Evolutionary conservation across 2,113 vertebrate genomes (phyloP), one percentile per base, ranked within the genome.

Genomic region (Podarcis muralis): DNA sequence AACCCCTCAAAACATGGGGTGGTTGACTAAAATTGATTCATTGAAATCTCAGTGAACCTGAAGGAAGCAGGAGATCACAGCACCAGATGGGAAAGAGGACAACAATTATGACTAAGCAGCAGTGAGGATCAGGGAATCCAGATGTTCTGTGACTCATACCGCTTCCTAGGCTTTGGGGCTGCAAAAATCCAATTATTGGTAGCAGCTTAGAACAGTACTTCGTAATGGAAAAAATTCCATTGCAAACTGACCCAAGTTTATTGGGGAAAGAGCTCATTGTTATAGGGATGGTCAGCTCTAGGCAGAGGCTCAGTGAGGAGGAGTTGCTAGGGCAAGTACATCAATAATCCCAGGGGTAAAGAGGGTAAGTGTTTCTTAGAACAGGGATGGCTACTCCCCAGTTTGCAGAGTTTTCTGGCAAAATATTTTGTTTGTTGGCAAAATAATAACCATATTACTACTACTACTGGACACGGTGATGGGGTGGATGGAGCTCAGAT

Each of bases 141-240:
- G 78, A 87, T 88, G 87, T 83, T 83, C 62, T 83, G 27, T 83
- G 72, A 76, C 35, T 88, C 71, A 76, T 20, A 1, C 76, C 75
- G 6, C 37, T 76, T 72, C 79, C 71, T 62, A 83, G 57, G 40
- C 81, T 76, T 53, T 84, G 35, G 72, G 57, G 25, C 74, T 30
- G 16, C 23, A 65, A 23, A 8, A 76, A 40, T 76, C 35, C 53
- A 30, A 65, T 77, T 76, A 35, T 40, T 76, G 32, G 53, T 57
- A 40, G 13, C 12, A 65, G 72, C 72, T 32, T 37, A 76, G 16
- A 62, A 7, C 32, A 65, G 43, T 48, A 85, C 57, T 85, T 75
- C 62, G n/a, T 62, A 40, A 20, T 76, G 6, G 53, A 37, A 76
- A 76, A 11, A 15, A 20, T 71, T 65, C 18, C 25, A 30, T 74